Conservation (phyloP, 2,797 vertebrate species). For the Amniataba percoides region DNA sequence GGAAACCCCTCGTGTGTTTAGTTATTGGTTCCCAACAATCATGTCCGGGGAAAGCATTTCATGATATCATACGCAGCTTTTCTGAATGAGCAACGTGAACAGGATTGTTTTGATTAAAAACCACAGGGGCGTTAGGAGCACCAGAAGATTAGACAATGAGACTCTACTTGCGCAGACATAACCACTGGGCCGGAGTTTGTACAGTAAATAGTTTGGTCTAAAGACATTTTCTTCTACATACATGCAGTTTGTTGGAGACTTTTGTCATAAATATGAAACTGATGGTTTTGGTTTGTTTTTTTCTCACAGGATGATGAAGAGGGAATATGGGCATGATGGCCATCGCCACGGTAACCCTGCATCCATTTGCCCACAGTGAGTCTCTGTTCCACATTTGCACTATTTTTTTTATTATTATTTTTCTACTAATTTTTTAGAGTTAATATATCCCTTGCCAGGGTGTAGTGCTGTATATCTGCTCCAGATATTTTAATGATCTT, state of each 20-base stretch:
- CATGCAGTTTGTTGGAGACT: not conserved
- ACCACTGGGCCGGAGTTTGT: constrained; percentile 27
- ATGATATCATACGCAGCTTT: constrained; percentile 65
- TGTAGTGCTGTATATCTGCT: constrained; percentile 43
- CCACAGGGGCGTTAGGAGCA: constrained; percentile 46
- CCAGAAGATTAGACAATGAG: constrained; percentile 32
- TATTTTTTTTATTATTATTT: constrained; percentile 1
- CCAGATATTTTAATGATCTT: constrained; percentile 58
- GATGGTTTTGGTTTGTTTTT: constrained; percentile 30
- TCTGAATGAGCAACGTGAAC: constrained; percentile 58
- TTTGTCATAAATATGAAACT: constrained; percentile 13
- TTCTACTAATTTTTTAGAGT: constrained; percentile 15
- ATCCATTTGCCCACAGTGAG: constrained; percentile 78
- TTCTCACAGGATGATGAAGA: constrained; percentile 95
- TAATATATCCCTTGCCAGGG: constrained; percentile 27
- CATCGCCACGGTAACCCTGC: constrained; percentile 84
- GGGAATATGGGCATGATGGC: constrained; percentile 95
- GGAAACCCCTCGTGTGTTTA: constrained; percentile 65
- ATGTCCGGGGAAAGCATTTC: constrained; percentile 47
- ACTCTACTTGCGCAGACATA: constrained; percentile 36
- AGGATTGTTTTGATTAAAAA: constrained; percentile 66
- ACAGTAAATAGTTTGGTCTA: constrained; percentile 19
- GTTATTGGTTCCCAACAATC: constrained; percentile 67
- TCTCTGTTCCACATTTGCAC: constrained; percentile 17
- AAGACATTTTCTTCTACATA: constrained; percentile 13